These are phyloP conservation scores for Conomelus anceps DNA, from an alignment of 2,888 invertebrate species.

Conservation along the genomic window DNA sequence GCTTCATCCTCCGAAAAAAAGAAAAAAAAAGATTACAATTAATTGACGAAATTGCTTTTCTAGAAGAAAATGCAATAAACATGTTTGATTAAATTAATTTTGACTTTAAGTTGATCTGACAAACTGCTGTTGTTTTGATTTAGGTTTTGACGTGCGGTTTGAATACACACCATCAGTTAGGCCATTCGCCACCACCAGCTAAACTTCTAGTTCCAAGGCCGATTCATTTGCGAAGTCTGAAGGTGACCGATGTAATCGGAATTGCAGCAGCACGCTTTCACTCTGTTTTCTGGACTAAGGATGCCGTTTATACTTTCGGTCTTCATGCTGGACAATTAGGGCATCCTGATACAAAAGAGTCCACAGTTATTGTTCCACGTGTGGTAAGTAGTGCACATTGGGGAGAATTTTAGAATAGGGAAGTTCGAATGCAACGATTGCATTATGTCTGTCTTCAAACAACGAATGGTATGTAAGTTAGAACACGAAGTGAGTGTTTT, in stretches of 20 bases:
- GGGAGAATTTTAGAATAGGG: too few relatives aligned
- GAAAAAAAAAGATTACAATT: too few relatives aligned
- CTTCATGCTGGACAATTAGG: slow-evolving; percentile 77
- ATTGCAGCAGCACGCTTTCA: slow-evolving; percentile 65
- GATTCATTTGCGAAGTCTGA: slow-evolving; percentile 42
- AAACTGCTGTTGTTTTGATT: not conserved
- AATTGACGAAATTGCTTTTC: too few relatives aligned
- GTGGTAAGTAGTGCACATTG: slow-evolving; percentile 25
- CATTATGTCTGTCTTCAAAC: too few relatives aligned
- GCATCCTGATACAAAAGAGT: slow-evolving; percentile 45
- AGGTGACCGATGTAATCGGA: slow-evolving; percentile 41
- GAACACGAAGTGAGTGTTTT: too few relatives aligned
- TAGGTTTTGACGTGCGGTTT: slow-evolving; percentile 57
- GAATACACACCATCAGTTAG: slow-evolving; percentile 59
- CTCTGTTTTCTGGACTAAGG: slow-evolving; percentile 47
- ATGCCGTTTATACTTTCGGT: slow-evolving; percentile 63
- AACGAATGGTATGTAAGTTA: too few relatives aligned
- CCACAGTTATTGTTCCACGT: slow-evolving; percentile 37
- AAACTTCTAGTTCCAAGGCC: slow-evolving; percentile 45
- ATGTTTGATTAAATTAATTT: slow-evolving; percentile 37
- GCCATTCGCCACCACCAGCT: slow-evolving; percentile 49
- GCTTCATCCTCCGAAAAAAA: too few relatives aligned
- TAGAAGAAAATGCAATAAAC: too few relatives aligned
- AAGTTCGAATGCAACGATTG: too few relatives aligned
- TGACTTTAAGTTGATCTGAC: slow-evolving; percentile 33